These are phyloP conservation scores for Hyaena hyaena DNA, from an alignment of 2,113 vertebrate genomes.

Conservation along the genomic window DNA sequence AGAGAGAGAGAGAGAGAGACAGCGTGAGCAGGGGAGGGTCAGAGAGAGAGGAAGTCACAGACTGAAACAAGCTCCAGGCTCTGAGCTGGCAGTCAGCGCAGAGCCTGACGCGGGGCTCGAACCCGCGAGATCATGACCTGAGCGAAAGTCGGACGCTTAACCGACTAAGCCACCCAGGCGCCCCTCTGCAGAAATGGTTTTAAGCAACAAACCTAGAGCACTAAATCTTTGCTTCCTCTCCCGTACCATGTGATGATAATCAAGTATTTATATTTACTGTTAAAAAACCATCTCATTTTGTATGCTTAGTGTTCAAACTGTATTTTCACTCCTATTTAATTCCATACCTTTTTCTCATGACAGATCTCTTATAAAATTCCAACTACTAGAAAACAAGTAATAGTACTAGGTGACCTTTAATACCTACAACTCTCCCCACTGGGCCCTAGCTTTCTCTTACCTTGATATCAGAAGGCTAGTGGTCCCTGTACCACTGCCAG, in stretches of 20 bases:
- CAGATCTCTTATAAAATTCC: conserved; percentile 51
- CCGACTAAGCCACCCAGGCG: too few species aligned
- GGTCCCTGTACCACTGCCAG: background rate
- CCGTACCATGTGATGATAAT: background rate
- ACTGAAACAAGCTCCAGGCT: too few species aligned
- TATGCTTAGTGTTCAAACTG: background rate
- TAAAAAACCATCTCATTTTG: background rate
- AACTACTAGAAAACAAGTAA: conserved; percentile 14
- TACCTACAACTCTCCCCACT: background rate
- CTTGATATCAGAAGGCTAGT: background rate
- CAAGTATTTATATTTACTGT: background rate
- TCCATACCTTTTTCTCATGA: background rate
- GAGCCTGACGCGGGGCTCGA: too few species aligned
- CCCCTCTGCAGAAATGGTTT: background rate
- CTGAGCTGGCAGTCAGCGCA: too few species aligned
- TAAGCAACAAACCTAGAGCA: background rate
- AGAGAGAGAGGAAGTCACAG: too few species aligned
- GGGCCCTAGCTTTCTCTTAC: background rate
- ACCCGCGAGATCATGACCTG: too few species aligned
- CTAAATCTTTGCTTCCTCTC: background rate
- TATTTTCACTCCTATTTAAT: background rate
- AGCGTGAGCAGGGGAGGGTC: too few species aligned
- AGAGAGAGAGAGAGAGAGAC: too few species aligned
- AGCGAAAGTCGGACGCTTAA: too few species aligned
- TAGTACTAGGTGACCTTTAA: background rate